A percentile compares a stretch with the other conserved stretches of the same genome.
phyloP scores from a whole-genome alignment of 1,140 invertebrate genomes.

The Galleria mellonella region DNA sequence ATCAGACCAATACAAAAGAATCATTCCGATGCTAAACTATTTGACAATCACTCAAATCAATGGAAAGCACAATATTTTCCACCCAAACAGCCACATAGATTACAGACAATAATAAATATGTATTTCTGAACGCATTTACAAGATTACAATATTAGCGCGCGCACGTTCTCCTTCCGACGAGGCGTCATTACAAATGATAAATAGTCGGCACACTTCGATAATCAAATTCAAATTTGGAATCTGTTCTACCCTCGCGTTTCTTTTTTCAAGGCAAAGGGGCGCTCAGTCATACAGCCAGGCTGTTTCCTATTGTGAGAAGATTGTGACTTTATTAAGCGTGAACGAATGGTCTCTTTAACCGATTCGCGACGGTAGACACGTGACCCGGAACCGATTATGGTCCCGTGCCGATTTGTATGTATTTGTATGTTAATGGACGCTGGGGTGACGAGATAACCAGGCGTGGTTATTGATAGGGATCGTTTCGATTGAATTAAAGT shows the following conservation, averaged over 20 bases:
- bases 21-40: constrained; percentile 11
- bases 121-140: constrained; percentile 64
- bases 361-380: constrained; percentile 63
- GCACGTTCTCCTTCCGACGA: constrained; percentile 37
- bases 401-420: constrained; percentile 60
- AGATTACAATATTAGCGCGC: constrained; percentile 68
- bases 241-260: constrained; percentile 60
- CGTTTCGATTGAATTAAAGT: constrained; percentile 57
- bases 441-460: constrained; percentile 58
- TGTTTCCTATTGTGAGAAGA: constrained; percentile 64
- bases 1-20: no score
- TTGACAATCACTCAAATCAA: constrained; percentile 46
- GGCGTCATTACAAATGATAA: constrained; percentile 70
- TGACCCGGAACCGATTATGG: constrained; percentile 70
- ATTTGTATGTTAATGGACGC: constrained; percentile 63
- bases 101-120: constrained; percentile 59
- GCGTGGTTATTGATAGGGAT: constrained; percentile 52
- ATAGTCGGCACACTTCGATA: constrained; percentile 71
- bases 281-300: constrained; percentile 34
- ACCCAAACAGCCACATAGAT: constrained; percentile 44
- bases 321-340: constrained; percentile 70
- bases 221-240: constrained; percentile 75
- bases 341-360: constrained; percentile 59
- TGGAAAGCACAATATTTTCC: constrained; percentile 61
- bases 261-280: constrained; percentile 32